A percentile compares a stretch with the other conserved stretches of the same genome.
These are phyloP conservation scores for Callipepla californica DNA, from an alignment of 2,113 vertebrate genomes.

Conservation along the genomic window DNA sequence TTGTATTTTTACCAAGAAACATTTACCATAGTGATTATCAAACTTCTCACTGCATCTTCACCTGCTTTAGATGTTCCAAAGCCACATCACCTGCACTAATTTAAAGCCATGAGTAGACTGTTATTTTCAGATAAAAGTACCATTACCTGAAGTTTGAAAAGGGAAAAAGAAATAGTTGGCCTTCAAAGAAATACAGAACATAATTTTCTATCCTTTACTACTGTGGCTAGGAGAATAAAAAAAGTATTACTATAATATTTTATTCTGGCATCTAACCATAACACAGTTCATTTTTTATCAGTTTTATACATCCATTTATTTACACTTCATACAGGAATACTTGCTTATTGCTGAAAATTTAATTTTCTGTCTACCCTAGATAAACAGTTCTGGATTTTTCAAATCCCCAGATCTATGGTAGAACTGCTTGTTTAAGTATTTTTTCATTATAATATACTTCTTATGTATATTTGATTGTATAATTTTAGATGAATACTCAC, in stretches of 20 bases:
- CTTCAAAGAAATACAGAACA: not conserved
- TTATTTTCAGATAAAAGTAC: not conserved
- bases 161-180: not conserved
- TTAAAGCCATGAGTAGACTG: not conserved
- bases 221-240: not conserved
- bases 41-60: not conserved
- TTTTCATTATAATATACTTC: not conserved
- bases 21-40: not conserved
- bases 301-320: not conserved
- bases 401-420: not conserved
- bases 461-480: not conserved
- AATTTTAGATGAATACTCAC: not conserved
- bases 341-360: not conserved
- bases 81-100: not conserved
- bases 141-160: not conserved
- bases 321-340: not conserved
- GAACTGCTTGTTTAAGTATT: not conserved
- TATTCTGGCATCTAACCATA: not conserved
- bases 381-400: not conserved
- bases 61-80: not conserved
- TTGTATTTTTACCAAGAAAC: constrained; percentile 7
- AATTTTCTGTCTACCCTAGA: not conserved
- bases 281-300: not conserved
- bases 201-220: not conserved
- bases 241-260: not conserved